Base-by-base conservation (phyloP, 2,797 vertebrate species). In the Chrosomus eos region DNA sequence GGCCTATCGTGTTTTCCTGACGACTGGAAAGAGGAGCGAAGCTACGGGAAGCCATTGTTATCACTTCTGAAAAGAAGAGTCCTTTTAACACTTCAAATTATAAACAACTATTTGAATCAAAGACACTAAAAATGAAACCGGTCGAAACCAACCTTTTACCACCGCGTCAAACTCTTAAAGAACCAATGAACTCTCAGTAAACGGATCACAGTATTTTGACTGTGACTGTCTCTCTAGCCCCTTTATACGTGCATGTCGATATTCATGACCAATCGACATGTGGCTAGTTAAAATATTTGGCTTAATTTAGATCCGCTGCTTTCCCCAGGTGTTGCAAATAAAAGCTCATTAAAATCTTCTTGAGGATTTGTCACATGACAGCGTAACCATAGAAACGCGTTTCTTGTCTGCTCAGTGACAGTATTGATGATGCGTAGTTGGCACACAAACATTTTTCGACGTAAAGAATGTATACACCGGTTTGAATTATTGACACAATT, bases 1-100 rank as follows among this genome's bases (percentile, higher is more conserved):
- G 83, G 26, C 81, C 60, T 26, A 66, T 60, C 23, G 86, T 10
- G 55, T 94, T 95, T 88, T 94, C 94, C 88, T 93, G 93, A 80
- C 26, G 81, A 86, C 79, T 88, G 74, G 62, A 45, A 18, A 81
- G 10, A 3, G 58, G 80, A 82, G 73, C n/a, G 18, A 86, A 83
- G 28, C 43, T 82, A 78, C 68, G 87, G 19, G 89, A 82, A 85
- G 91, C 92, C 95, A 95, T 94, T 90, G 92, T 89, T 13, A 23
- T 60, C 33, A 43, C 7, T 13, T 64, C 14, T 36, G 16, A 53
- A 80, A 53, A 71, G 0, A 21, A 74, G 6, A 23, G 2, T 0
- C 4, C 1, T 1, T 28, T 28, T 8, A 23, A 19, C 36, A 1
- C 7, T 38, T 9, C 0, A 51, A 9, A 18, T 36, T 5, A 51